Evolutionary conservation across 2,797 vertebrate genomes (phyloP).

Genomic region (Neostethus bicornis): DNA sequence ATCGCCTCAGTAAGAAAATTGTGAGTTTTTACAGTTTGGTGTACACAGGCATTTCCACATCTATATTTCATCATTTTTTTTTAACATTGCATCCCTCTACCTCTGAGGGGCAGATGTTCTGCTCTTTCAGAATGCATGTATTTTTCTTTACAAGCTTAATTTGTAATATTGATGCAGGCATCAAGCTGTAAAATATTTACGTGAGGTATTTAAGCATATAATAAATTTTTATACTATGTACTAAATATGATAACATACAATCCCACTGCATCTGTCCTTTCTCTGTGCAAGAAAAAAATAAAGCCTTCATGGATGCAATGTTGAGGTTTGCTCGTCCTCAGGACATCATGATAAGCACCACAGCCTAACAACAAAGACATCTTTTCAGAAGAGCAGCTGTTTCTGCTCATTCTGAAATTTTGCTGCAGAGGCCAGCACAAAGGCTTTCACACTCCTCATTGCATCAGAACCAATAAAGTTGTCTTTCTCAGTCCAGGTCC

Average conservation of each 20-base stretch:
- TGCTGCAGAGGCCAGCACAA: too few species aligned
- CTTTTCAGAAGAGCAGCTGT: too few species aligned
- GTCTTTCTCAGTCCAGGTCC: too few species aligned
- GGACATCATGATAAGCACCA: neutral
- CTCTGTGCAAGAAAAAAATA: neutral
- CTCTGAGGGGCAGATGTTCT: neutral
- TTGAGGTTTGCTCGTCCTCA: neutral
- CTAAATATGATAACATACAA: neutral
- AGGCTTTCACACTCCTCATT: too few species aligned
- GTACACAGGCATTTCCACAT: neutral
- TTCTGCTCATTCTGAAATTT: too few species aligned
- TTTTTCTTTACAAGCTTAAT: neutral
- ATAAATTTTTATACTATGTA: neutral
- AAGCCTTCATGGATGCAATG: neutral
- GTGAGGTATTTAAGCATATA: neutral
- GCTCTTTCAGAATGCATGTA: neutral
- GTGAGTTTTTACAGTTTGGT: neutral
- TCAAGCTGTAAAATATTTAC: neutral
- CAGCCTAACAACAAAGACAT: neutral
- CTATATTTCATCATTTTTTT: neutral
- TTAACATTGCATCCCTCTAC: neutral
- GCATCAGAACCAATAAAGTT: too few species aligned
- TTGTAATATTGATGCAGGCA: neutral
- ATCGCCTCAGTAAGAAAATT: too few species aligned
- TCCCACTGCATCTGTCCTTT: neutral